Base-by-base conservation (phyloP, 1,140 invertebrate genomes). In the Hylaeus volcanicus region DNA sequence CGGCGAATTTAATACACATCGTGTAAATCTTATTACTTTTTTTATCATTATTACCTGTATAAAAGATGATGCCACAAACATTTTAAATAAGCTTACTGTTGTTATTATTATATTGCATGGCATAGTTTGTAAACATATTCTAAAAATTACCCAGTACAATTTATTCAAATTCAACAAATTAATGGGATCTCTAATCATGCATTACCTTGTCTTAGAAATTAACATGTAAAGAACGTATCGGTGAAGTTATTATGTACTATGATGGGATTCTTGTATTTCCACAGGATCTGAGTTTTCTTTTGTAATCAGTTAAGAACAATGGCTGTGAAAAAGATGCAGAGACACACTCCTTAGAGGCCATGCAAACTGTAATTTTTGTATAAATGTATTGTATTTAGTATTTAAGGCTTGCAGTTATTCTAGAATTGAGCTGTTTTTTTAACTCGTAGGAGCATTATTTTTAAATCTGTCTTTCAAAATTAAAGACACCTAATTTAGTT, bases 371-470 rank as follows among this genome's bases (percentile, higher is more conserved):
- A 61, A 64, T 26, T 43, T 48, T 37, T 58, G 43, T 48, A 3
- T 11, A 37, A 55, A 72, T 48, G 12, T 48, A 12, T 26, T 60
- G 5, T 55, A 60, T 9, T 4, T n/a, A 56, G 41, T 58, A 43
- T 15, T 58, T 43, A 43, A 15, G 56, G 15, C 56, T 60, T n/a
- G 14, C 51, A 37, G n/a, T 65, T 65, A 56, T 66, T 3, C 15
- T 37, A 65, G 2, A 45, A 56, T 66, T 65, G 60, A 64, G 61
- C 51, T 69, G 9, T 45, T 75, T 41, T 45, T 37, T n/a, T 60
- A 48, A 60, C 5, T n/a, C 26, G 12, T 14, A 12, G 3, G 26
- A 1, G 3, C 37, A 75, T 26, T n/a, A 55, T 2, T 5, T 14
- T 56, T 75, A 56, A 14, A 41, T 56, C n/a, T 66, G 5, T 41